Percentiles rank a stretch among this genome's conserved stretches.
phyloP scores from a whole-genome alignment of 1,140 invertebrate species.

The Paraescarpia echinospica region DNA sequence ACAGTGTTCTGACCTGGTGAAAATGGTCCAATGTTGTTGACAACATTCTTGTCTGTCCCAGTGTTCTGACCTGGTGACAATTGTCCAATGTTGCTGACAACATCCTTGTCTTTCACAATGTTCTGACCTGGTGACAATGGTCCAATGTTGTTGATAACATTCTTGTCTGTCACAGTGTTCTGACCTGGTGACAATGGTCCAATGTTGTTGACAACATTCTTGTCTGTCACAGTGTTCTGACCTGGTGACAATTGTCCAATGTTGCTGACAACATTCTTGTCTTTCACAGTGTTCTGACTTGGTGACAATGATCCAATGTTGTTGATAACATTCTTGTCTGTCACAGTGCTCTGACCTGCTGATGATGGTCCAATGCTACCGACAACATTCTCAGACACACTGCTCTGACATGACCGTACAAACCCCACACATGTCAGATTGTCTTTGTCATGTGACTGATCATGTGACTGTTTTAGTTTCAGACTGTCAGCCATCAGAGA shows the following conservation, averaged over 20 bases:
- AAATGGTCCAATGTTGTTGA: not conserved
- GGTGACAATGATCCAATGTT: not conserved
- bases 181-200: not conserved
- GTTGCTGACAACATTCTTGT: not conserved
- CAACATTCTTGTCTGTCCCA: not conserved
- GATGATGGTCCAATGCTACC: not conserved
- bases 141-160: not conserved
- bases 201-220: not conserved
- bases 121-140: not conserved
- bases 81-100: not conserved
- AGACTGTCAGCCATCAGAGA: too few species aligned
- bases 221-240: not conserved
- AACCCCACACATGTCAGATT: not conserved
- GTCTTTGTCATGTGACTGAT: too few species aligned
- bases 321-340: too few species aligned
- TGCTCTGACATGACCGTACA: not conserved
- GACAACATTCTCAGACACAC: too few species aligned
- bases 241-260: not conserved
- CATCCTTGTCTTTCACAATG: not conserved
- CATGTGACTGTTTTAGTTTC: too few species aligned
- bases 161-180: not conserved
- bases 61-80: not conserved
- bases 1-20: not conserved
- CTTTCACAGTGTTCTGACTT: not conserved
- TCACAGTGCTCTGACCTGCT: not conserved